Evolutionary conservation across 2,888 invertebrate species (phyloP).

Genomic region (Caenorhabditis macrosperma): DNA sequence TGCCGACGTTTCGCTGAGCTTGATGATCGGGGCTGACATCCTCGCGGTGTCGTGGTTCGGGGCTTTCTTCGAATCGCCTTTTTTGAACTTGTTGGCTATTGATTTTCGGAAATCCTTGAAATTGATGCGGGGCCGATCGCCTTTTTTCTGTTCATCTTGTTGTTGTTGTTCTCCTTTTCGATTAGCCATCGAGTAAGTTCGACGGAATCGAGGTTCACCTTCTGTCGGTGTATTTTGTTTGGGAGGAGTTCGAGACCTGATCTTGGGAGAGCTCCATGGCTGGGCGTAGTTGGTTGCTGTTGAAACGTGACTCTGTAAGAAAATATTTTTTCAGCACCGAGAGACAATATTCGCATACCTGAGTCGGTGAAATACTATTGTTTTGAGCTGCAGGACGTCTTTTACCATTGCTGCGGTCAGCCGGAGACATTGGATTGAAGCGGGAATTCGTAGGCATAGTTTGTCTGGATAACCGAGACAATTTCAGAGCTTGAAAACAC

Average conservation of each 20-base stretch:
- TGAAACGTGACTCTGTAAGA: constrained; percentile 30
- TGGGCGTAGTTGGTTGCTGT: constrained; percentile 35
- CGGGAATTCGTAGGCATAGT: constrained; percentile 37
- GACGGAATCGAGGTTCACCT: constrained; percentile 14
- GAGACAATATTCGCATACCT: background rate
- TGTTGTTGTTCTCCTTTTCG: background rate
- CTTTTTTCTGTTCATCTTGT: background rate
- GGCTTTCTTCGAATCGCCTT: constrained; percentile 1
- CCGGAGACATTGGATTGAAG: constrained; percentile 29
- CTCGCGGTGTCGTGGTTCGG: background rate
- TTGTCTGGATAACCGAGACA: constrained; percentile 41
- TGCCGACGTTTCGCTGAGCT: background rate
- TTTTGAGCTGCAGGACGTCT: background rate
- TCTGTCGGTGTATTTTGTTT: background rate
- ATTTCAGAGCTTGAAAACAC: background rate
- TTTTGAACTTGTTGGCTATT: constrained; percentile 33
- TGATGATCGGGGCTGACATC: constrained; percentile 29
- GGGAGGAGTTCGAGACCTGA: background rate
- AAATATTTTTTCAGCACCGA: too few relatives aligned
- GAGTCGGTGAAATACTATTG: constrained; percentile 16
- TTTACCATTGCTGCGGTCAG: background rate
- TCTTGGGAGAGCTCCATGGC: constrained; percentile 46
- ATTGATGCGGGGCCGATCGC: constrained; percentile 24
- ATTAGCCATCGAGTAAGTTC: constrained; percentile 22
- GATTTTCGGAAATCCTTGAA: constrained; percentile 29